These are phyloP conservation scores for Syndactyla subalaris DNA, from an alignment of 2,797 vertebrate species.

Conservation along the genomic window DNA sequence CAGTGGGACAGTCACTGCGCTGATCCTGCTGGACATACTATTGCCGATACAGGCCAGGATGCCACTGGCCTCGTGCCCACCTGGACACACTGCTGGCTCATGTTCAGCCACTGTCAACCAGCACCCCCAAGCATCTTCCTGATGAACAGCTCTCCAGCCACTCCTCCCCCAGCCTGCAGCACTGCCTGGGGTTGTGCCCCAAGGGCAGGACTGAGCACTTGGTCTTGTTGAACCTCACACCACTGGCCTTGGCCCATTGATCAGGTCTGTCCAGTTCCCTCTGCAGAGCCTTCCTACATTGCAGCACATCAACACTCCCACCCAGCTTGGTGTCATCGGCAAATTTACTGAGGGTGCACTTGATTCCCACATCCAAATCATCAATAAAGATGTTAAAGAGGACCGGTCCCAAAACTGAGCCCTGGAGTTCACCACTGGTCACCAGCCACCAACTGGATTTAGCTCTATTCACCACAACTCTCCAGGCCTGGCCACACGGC, in stretches of 20 bases:
- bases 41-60: background rate
- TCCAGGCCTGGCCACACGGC: fast-evolving
- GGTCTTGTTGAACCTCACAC: background rate
- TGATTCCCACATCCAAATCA: background rate
- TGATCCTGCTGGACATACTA: background rate
- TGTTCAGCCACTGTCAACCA: background rate
- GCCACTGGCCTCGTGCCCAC: background rate
- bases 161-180: background rate
- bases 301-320: background rate
- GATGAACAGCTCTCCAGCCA: background rate
- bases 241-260: background rate
- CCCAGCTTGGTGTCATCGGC: background rate
- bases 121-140: background rate
- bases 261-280: background rate
- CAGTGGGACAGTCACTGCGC: no score
- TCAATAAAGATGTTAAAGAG: background rate
- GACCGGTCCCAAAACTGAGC: background rate
- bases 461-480: background rate
- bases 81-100: background rate
- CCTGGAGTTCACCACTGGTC: background rate
- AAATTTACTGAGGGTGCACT: no score
- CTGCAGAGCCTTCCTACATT: background rate
- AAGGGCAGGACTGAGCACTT: background rate
- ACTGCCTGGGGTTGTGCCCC: background rate
- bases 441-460: background rate